These are phyloP conservation scores for Cercopithecus mona DNA, from an alignment of 2,113 vertebrate species.

Conservation along the genomic window DNA sequence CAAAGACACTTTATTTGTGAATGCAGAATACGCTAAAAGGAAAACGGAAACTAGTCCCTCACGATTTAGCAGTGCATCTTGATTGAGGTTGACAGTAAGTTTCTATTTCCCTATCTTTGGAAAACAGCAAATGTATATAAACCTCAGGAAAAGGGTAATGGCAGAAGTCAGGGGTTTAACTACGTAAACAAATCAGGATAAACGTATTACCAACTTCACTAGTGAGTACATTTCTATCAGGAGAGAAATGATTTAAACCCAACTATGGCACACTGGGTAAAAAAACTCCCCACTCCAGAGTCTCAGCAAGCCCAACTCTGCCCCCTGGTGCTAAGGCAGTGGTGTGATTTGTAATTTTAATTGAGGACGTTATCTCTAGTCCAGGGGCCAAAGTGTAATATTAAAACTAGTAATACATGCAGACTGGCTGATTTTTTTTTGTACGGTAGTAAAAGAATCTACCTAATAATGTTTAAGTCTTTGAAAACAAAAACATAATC, in stretches of 20 bases:
- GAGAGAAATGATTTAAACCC: neutral
- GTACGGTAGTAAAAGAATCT: neutral
- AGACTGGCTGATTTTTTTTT: neutral
- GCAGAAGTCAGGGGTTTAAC: neutral
- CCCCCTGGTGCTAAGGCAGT: constrained; percentile 76
- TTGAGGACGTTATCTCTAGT: neutral
- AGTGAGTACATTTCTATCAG: neutral
- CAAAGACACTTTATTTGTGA: constrained; percentile 51
- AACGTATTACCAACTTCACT: constrained; percentile 39
- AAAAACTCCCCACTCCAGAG: neutral
- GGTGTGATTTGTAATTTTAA: constrained; percentile 56
- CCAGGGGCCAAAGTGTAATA: neutral
- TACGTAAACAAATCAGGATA: neutral
- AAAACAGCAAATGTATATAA: neutral
- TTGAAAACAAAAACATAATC: neutral
- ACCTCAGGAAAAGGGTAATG: neutral
- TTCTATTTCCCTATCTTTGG: constrained; percentile 9
- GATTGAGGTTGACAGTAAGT: constrained; percentile 24
- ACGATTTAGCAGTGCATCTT: neutral
- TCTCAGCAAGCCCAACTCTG: constrained; percentile 63
- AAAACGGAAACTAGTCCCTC: constrained; percentile 31
- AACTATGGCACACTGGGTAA: neutral
- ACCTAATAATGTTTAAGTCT: neutral
- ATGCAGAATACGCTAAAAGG: constrained; percentile 9
- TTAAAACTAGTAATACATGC: neutral